Evolutionary conservation across 1,140 invertebrate species (phyloP).

Genomic region (Cepaea nemoralis): DNA sequence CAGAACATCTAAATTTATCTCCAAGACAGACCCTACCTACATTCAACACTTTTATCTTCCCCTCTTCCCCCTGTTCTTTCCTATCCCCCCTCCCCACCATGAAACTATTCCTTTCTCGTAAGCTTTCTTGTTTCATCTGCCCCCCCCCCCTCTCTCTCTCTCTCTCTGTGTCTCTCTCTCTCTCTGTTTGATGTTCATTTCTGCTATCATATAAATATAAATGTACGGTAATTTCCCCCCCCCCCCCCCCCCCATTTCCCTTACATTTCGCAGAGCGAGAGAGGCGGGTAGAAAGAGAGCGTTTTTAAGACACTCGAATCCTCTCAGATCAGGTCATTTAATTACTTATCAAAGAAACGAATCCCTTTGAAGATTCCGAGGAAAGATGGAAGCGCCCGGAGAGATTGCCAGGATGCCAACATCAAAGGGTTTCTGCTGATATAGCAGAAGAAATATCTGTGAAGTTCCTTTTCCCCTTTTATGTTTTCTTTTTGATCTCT

Average conservation of each 20-base stretch:
- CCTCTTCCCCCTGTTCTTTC: too few species aligned
- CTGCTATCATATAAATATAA: too few species aligned
- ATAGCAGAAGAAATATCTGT: background rate
- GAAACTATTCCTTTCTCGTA: background rate
- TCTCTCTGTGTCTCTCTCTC: background rate
- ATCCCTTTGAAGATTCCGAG: conserved; percentile 6
- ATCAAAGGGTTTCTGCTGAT: background rate
- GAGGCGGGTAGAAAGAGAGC: background rate
- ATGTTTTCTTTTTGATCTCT: background rate
- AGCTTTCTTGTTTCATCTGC: background rate
- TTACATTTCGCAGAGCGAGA: background rate
- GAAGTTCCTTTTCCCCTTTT: background rate
- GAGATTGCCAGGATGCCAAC: background rate
- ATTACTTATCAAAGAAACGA: background rate
- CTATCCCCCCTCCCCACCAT: too few species aligned
- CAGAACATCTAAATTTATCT: background rate
- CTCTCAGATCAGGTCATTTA: conserved; percentile 4
- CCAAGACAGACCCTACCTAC: background rate
- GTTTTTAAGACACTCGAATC: conserved; percentile 5
- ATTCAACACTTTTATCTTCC: background rate
- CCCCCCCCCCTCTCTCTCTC: background rate
- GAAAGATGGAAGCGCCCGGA: conserved; percentile 3
- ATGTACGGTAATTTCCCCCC: background rate
- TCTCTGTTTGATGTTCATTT: background rate
- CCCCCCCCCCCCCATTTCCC: background rate